These are phyloP conservation scores for Echinometra lucunter DNA, from an alignment of 53 echinoderm and acorn worm genomes.

Conservation along the genomic window DNA sequence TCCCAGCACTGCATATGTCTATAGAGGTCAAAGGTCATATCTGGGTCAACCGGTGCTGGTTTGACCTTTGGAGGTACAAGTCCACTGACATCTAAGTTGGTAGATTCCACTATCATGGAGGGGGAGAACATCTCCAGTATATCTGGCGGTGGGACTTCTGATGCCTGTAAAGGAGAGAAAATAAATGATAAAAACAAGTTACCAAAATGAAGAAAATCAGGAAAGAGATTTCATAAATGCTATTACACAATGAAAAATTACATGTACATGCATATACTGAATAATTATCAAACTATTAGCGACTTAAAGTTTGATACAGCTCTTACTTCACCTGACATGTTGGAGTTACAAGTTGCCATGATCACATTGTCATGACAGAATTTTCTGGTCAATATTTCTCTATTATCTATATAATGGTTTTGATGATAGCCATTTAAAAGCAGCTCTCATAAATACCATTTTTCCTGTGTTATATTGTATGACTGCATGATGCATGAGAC, in stretches of 20 bases:
- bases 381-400: no score
- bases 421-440: no score
- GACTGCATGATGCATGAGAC: no score
- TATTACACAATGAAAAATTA: neutral
- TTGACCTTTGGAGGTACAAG: conserved; percentile 51
- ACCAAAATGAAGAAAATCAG: neutral
- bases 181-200: neutral
- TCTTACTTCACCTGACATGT: no score
- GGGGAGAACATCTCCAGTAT: conserved; percentile 83
- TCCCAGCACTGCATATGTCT: conserved; percentile 90
- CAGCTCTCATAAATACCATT: no score
- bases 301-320: no score
- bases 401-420: no score
- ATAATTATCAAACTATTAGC: no score
- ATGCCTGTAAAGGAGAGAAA: conserved; percentile 66
- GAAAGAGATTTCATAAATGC: neutral
- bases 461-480: no score
- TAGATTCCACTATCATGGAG: conserved; percentile 83
- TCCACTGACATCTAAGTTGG: conserved; percentile 73
- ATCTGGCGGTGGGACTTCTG: conserved; percentile 81
- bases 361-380: no score
- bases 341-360: no score
- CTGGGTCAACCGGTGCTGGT: conserved; percentile 72
- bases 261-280: no score
- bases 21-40: conserved; percentile 91